Base-by-base conservation (phyloP, 2,888 invertebrate species). In the Endomychus coccineus region DNA sequence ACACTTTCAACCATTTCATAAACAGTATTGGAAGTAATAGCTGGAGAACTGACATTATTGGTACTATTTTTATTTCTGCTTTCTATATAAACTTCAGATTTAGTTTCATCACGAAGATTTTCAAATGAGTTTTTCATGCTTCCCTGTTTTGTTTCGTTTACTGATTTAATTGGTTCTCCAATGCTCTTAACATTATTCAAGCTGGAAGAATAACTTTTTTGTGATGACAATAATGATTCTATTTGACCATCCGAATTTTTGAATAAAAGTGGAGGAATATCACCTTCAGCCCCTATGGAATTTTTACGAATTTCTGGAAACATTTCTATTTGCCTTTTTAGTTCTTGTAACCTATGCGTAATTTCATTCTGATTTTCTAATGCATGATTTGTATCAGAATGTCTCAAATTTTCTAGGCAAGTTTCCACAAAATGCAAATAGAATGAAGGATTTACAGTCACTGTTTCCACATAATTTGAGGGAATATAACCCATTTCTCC, bases 401-500 rank as follows among this genome's bases (percentile, higher is more conserved):
- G 49, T 39, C 50, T 52, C 16, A 63, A 47, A 37, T 55, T 52
- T 55, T 70, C 74, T 49, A 86, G 73, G 48, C 81, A 81, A 43
- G 78, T 80, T 46, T 80, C 80, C 19, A 87, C 58, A 57, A 84
- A 87, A 44, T 77, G 73, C 27, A 83, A 67, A 57, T 80, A 74
- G 57, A 80, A 83, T 51, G 80, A 78, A 10, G 83, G 80, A 49
- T 59, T 67, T 60, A 86, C 87, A 72, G 83, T 82, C 53, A 84
- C 75, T 54, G 77, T 74, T 52, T 80, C 78, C 37, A 88, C 86
- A 68, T 88, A 88, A 73, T 88, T 88, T 32, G 86, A 87, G 41
- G 88, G 88, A 49, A 88, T 85, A 58, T 85, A 88, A 33, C 88
- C 88, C 48, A 86, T 75, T 63, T 84, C 81, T 51, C 86, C 88